A percentile compares a stretch with the other conserved stretches of the same genome.
Conservation (phyloP, 2,113 vertebrate species). For the Stigmatopora nigra region DNA sequence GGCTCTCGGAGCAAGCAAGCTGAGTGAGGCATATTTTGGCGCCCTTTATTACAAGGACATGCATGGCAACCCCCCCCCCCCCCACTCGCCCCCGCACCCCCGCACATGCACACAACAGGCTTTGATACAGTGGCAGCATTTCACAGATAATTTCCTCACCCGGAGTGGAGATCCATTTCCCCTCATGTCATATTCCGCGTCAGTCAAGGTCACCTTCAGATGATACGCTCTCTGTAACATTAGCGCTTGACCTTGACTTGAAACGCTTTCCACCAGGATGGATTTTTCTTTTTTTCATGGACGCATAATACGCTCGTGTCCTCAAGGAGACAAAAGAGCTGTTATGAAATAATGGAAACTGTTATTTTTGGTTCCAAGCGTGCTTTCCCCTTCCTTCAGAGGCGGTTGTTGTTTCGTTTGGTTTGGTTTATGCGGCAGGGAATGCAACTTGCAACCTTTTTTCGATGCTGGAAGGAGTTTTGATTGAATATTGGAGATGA, state of each 20-base stretch:
- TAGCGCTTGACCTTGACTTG: constrained; percentile 64
- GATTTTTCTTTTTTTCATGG: constrained; percentile 58
- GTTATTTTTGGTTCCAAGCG: constrained; percentile 40
- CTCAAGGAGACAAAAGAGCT: constrained; percentile 57
- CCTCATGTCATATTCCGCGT: constrained; percentile 64
- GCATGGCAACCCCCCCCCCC: constrained; percentile 10
- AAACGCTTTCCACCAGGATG: constrained; percentile 58
- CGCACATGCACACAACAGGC: constrained; percentile 28
- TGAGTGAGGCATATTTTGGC: constrained; percentile 40
- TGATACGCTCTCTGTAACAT: constrained; percentile 50
- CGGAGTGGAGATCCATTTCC: constrained; percentile 62
- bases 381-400: constrained; percentile 19
- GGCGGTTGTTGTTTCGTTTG: constrained; percentile 20
- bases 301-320: constrained; percentile 53
- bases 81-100: too few species aligned
- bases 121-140: constrained; percentile 64
- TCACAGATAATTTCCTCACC: constrained; percentile 64
- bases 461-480: too few species aligned
- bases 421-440: constrained; percentile 9
- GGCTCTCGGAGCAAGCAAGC: constrained; percentile 38
- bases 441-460: neutral
- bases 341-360: constrained; percentile 55
- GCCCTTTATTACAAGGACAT: constrained; percentile 39
- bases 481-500: too few species aligned
- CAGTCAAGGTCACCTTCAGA: constrained; percentile 67